A percentile compares a stretch with the other conserved stretches of the same genome.
Evolutionary conservation across 2,113 vertebrate genomes (phyloP).

Genomic region (Clinocottus analis): DNA sequence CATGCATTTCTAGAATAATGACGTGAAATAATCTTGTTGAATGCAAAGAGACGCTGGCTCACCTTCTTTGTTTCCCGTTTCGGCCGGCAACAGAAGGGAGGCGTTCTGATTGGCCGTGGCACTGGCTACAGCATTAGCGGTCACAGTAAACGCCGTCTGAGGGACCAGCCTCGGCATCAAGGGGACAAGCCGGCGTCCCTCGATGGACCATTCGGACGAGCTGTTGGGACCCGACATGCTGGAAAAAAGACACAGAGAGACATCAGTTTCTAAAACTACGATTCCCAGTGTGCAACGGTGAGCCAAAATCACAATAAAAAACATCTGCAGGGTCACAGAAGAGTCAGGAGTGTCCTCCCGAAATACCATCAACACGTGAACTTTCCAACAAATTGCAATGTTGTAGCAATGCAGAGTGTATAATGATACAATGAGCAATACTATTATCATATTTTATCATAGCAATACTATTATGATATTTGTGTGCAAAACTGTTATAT

Average conservation of each 20-base stretch:
- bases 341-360: no score
- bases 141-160: constrained; percentile 96
- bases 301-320: neutral
- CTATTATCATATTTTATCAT: no score
- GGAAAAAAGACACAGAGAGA: constrained; percentile 21
- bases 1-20: neutral
- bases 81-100: constrained; percentile 91
- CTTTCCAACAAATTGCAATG: no score
- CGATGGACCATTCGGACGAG: constrained; percentile 97
- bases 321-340: neutral
- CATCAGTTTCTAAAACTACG: neutral
- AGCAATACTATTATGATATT: no score
- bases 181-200: constrained; percentile 95
- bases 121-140: constrained; percentile 93
- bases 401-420: no score
- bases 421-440: no score
- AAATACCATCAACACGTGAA: no score
- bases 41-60: no score
- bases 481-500: no score
- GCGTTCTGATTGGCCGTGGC: constrained; percentile 94
- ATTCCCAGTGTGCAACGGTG: neutral
- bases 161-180: constrained; percentile 97
- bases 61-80: constrained; percentile 99
- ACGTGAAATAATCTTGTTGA: neutral
- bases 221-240: constrained; percentile 99